A percentile compares a stretch with the other conserved stretches of the same genome.
These are phyloP conservation scores for Hephaestus fuliginosus DNA, from an alignment of 2,797 vertebrate species.

Conservation along the genomic window DNA sequence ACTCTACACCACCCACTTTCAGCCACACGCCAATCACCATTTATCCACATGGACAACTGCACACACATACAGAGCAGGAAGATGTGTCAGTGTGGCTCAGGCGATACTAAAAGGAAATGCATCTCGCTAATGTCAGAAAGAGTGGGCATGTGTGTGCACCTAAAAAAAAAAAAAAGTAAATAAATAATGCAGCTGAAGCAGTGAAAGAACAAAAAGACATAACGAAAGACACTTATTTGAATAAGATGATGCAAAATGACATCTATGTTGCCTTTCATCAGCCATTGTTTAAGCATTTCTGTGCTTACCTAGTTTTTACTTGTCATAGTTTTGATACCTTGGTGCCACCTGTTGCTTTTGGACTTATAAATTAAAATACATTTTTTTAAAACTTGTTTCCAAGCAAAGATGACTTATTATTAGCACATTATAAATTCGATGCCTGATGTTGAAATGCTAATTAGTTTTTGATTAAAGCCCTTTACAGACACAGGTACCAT, in stretches of 20 bases:
- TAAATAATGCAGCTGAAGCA: neutral
- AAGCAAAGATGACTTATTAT: neutral
- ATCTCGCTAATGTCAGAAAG: slow-evolving; percentile 34
- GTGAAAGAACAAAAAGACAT: neutral
- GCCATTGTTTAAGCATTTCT: neutral
- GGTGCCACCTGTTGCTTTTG: neutral
- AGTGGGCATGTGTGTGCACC: slow-evolving; percentile 21
- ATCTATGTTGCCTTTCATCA: neutral
- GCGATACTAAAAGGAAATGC: slow-evolving; percentile 47
- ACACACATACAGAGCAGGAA: slow-evolving; percentile 59
- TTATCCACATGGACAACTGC: slow-evolving; percentile 76
- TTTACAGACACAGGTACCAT: neutral
- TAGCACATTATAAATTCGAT: neutral
- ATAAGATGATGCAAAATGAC: neutral
- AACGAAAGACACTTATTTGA: neutral
- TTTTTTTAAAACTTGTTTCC: no score
- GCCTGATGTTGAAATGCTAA: neutral
- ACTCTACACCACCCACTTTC: slow-evolving; percentile 80
- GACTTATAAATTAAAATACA: neutral
- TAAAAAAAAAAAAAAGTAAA: slow-evolving; percentile 23
- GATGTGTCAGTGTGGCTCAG: slow-evolving; percentile 38
- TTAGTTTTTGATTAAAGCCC: neutral
- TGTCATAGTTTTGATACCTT: neutral
- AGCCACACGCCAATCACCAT: slow-evolving; percentile 82
- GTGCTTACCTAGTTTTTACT: neutral